Evolutionary conservation across 2,888 invertebrate species (phyloP).

Genomic region (Rotaria macrura): DNA sequence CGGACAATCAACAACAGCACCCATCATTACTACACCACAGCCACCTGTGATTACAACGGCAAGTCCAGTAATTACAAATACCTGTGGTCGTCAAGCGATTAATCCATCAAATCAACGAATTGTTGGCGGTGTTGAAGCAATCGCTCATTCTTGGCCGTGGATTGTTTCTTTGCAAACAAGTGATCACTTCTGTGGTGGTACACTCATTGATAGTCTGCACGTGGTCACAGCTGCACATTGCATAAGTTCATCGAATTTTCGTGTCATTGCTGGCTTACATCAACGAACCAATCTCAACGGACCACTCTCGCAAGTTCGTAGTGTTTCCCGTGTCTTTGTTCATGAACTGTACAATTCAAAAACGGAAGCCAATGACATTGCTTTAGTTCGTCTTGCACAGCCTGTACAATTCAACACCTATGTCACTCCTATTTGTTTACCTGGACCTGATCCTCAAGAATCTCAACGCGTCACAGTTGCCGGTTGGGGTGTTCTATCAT

Average conservation of each 20-base stretch:
- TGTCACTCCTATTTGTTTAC: not conserved
- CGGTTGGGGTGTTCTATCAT: not conserved
- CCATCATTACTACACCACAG: too few relatives aligned
- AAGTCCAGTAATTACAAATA: too few relatives aligned
- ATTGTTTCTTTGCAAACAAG: not conserved
- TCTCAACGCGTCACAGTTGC: not conserved
- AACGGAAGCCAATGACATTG: not conserved
- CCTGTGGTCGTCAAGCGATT: too few relatives aligned
- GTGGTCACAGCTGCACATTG: not conserved
- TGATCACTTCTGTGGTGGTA: not conserved
- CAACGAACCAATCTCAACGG: not conserved
- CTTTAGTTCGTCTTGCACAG: not conserved
- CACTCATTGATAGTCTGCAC: not conserved
- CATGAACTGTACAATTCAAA: not conserved
- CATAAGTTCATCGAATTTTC: not conserved
- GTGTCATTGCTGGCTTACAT: not conserved
- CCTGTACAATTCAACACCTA: not conserved
- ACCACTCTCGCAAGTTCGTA: not conserved
- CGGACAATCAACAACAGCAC: not conserved
- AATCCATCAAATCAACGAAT: not conserved
- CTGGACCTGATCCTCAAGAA: not conserved
- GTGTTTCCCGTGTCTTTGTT: not conserved
- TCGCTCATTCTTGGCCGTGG: not conserved
- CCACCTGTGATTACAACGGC: not conserved
- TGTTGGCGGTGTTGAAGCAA: not conserved